Evolutionary conservation across 2,113 vertebrate species (phyloP), one percentile per base, ranked within the genome.

Genomic region (Heterotilapia buettikoferi): DNA sequence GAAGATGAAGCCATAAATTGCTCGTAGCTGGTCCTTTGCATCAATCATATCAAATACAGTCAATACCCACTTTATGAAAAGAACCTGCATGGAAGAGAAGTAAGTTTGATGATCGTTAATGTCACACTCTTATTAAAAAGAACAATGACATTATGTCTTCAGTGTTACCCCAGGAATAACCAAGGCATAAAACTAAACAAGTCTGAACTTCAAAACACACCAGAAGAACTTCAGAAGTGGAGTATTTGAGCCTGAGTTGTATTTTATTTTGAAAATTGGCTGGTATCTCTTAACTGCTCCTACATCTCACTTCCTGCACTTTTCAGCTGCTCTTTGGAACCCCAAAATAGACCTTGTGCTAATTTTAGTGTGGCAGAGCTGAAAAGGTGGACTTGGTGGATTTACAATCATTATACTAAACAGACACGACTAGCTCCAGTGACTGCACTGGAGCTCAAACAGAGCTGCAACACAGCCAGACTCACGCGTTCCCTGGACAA

Each of bases 1-100:
- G 95, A 99, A 99, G 94, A 99, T 98, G 93, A 98, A 97, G 84
- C 98, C 98, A 90, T 99, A 99, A 68, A 99, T 95, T 2, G 97
- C 96, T 89, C 95, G 95, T 83, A 99, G 89, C 19, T 97, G 90
- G 18, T 98, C 97, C 90, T 98, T 99, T 47, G 85, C 92, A 73
- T 98, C 97, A 84, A 99, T 97, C 94, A 98, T 96, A 96, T 99
- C 98, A 96, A 98, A 99, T 88, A 99, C 21, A 3, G 98, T 97
- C 89, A 99, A 95, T 19, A 99, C 92, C 99, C 99, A 99, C 90
- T 96, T 97, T 79, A 98, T 91, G 92, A 99, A 99, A 82, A 99
- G 93, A 90, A 97, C 21, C 99, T 99, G 84, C 9, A 31, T 8
- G 9, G 4, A 68, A 40, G 38, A 66, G 6, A 38, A 38, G 31